Evolutionary conservation across 1,140 invertebrate species (phyloP).

Genomic region (Vanessa atalanta): DNA sequence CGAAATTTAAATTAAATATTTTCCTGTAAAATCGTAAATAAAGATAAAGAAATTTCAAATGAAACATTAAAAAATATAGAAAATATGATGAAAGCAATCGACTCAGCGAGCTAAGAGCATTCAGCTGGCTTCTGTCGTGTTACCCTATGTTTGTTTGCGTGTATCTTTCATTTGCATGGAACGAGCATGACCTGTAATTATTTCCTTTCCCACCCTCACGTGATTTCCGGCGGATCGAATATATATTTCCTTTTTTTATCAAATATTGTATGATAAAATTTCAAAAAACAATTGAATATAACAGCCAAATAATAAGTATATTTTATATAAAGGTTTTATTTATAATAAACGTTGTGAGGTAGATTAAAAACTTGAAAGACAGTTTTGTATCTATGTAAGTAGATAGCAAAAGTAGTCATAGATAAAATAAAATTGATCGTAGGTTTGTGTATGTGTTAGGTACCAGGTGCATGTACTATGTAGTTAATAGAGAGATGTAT

Average conservation of each 20-base stretch:
- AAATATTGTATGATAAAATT: background rate
- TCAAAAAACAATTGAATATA: constrained; percentile 23
- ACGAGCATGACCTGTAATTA: constrained; percentile 71
- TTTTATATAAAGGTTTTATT: constrained; percentile 26
- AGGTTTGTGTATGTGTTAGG: constrained; percentile 67
- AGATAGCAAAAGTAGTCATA: constrained; percentile 61
- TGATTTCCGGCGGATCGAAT: constrained; percentile 36
- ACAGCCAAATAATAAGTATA: constrained; percentile 39
- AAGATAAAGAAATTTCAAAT: too few relatives aligned
- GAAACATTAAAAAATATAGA: constrained; percentile 38
- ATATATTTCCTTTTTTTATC: too few relatives aligned
- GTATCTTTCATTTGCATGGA: constrained; percentile 78
- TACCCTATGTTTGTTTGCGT: constrained; percentile 75
- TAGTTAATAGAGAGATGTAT: constrained; percentile 50
- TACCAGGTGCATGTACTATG: constrained; percentile 62
- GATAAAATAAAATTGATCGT: constrained; percentile 48
- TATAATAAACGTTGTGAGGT: constrained; percentile 22
- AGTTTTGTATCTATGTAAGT: constrained; percentile 57
- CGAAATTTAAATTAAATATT: too few relatives aligned
- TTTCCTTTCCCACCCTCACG: constrained; percentile 59
- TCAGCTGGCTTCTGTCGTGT: constrained; percentile 72
- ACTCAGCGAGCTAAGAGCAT: constrained; percentile 59
- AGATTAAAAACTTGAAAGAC: constrained; percentile 61
- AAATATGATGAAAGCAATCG: constrained; percentile 2
- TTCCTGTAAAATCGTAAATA: too few relatives aligned